Percentiles rank a stretch among this genome's conserved stretches.
phyloP scores from a whole-genome alignment of 2,888 invertebrate genomes.

The Netelia inedita region DNA sequence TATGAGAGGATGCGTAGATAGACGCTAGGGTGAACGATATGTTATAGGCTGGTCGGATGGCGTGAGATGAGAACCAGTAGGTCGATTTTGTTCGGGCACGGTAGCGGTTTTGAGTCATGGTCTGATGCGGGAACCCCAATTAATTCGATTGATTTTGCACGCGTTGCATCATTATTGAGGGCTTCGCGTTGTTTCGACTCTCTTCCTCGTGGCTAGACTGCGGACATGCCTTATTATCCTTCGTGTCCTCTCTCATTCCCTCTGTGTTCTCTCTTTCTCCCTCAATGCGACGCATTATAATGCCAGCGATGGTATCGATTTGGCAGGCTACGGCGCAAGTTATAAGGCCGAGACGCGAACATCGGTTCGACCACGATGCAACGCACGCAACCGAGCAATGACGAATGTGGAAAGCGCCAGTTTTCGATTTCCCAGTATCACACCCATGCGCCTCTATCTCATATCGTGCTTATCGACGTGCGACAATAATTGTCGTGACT shows the following conservation, averaged over 20 bases:
- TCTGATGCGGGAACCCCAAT: conserved; percentile 73
- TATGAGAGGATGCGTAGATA: conserved; percentile 43
- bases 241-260: background rate
- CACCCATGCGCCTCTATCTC: conserved; percentile 1
- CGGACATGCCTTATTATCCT: conserved; percentile 13
- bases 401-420: conserved; percentile 58
- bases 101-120: conserved; percentile 71
- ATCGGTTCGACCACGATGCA: conserved; percentile 58
- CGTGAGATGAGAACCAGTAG: background rate
- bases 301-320: conserved; percentile 79
- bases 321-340: conserved; percentile 78
- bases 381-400: conserved; percentile 68
- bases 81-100: conserved; percentile 39
- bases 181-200: conserved; percentile 63
- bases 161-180: conserved; percentile 79
- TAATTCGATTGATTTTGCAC: conserved; percentile 80
- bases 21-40: conserved; percentile 10
- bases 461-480: background rate
- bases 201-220: conserved; percentile 26
- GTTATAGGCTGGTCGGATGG: background rate
- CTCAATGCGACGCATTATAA: conserved; percentile 75
- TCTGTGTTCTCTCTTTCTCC: conserved; percentile 7
- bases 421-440: conserved; percentile 25
- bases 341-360: conserved; percentile 69
- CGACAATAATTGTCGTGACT: background rate